Evolutionary conservation across 2,113 vertebrate genomes (phyloP).

Genomic region (Burhinus oedicnemus): DNA sequence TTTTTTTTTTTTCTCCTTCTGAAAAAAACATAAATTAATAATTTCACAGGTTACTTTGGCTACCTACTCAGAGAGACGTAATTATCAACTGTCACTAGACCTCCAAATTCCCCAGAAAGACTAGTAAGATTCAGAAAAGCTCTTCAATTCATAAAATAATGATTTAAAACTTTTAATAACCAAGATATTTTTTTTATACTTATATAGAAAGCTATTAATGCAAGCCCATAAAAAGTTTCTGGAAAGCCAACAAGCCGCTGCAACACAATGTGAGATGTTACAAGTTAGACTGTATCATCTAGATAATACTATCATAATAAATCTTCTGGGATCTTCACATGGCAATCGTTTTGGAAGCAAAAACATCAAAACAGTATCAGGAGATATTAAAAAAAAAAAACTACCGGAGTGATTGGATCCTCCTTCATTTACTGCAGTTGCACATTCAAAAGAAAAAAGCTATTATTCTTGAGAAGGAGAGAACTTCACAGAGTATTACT

Average conservation of each 20-base stretch:
- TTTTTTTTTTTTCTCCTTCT: neutral
- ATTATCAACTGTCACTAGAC: neutral
- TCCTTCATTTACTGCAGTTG: neutral
- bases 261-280: neutral
- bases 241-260: neutral
- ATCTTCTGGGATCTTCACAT: neutral
- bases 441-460: neutral
- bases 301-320: neutral
- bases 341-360: neutral
- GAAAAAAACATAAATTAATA: neutral
- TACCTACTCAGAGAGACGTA: neutral
- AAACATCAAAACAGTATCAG: neutral
- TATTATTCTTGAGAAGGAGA: neutral
- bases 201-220: neutral
- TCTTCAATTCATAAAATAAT: neutral
- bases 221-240: neutral
- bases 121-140: neutral
- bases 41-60: neutral
- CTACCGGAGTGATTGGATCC: neutral
- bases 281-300: neutral
- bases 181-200: neutral
- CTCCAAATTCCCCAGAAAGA: neutral
- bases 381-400: neutral
- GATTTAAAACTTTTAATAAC: neutral
- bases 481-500: neutral